Percentiles rank a stretch among this genome's conserved stretches.
phyloP scores from a whole-genome alignment of 2,888 invertebrate species.

The Caenorhabditis parvicauda region DNA sequence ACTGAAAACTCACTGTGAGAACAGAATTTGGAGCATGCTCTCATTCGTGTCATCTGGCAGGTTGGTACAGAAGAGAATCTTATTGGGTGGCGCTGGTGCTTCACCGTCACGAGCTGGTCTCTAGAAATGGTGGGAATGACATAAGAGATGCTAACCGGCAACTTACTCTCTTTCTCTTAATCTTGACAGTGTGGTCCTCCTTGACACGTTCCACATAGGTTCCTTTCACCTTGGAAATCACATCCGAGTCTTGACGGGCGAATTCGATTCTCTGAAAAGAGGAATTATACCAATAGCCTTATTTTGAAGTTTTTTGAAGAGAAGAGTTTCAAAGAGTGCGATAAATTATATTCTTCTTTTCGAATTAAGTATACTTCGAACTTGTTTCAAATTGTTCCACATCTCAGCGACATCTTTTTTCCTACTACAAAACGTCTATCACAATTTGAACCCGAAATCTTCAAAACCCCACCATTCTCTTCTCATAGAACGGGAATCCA shows the following conservation, averaged over 20 bases:
- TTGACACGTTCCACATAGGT: conserved; percentile 86
- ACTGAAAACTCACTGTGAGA: conserved; percentile 78
- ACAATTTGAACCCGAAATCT: not conserved
- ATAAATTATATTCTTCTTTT: not conserved
- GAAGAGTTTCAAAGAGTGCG: not conserved
- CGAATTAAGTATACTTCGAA: no score
- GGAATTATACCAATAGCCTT: not conserved
- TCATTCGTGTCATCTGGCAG: conserved; percentile 96
- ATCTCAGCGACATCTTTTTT: no score
- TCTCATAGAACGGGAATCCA: conserved; percentile 98
- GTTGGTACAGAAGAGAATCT: conserved; percentile 98
- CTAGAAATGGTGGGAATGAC: not conserved
- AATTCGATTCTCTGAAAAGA: conserved; percentile 83
- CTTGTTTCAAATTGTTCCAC: no score
- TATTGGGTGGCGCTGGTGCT: conserved; percentile 80
- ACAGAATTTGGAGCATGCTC: conserved; percentile 98
- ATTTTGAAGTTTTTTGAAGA: not conserved
- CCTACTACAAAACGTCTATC: not conserved
- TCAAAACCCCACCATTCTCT: conserved; percentile 76
- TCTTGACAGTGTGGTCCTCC: conserved; percentile 66
- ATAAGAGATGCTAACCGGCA: not conserved
- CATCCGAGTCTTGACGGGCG: conserved; percentile 87
- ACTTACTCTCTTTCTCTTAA: conserved; percentile 10
- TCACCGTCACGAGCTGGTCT: conserved; percentile 23
- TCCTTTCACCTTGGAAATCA: conserved; percentile 93